Percentiles rank a stretch among this genome's conserved stretches.
Conservation (phyloP, 2,888 invertebrate genomes). For the Polyploca ridens region DNA sequence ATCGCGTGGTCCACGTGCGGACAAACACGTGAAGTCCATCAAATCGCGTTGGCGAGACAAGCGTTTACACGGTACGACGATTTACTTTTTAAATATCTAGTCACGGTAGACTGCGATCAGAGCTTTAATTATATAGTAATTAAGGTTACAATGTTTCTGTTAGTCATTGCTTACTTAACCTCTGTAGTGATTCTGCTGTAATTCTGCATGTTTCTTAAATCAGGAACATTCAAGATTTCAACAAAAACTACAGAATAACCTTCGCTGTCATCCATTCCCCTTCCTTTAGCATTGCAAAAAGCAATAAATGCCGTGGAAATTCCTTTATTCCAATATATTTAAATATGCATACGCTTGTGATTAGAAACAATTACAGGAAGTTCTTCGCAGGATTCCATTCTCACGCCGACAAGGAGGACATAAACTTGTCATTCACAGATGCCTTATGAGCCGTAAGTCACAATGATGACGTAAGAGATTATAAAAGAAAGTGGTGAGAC, state of each 20-base stretch:
- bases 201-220: no score
- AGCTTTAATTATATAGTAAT: not conserved
- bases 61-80: not conserved
- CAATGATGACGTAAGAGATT: slow-evolving; percentile 8
- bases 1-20: not conserved
- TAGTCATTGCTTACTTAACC: no score
- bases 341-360: not conserved
- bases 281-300: not conserved
- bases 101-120: not conserved
- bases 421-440: slow-evolving; percentile 2
- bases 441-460: not conserved
- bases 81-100: not conserved
- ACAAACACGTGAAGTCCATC: not conserved
- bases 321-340: not conserved
- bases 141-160: not conserved
- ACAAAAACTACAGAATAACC: no score
- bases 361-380: not conserved
- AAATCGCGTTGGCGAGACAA: not conserved
- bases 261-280: not conserved
- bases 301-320: not conserved
- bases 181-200: no score
- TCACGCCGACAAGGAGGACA: not conserved
- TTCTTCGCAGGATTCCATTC: not conserved
- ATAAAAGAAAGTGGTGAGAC: slow-evolving; percentile 12
- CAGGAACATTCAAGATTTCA: no score